Percentiles rank a stretch among this genome's conserved stretches.
phyloP scores from a whole-genome alignment of 2,888 invertebrate genomes.

The Agriopis aurantiaria region DNA sequence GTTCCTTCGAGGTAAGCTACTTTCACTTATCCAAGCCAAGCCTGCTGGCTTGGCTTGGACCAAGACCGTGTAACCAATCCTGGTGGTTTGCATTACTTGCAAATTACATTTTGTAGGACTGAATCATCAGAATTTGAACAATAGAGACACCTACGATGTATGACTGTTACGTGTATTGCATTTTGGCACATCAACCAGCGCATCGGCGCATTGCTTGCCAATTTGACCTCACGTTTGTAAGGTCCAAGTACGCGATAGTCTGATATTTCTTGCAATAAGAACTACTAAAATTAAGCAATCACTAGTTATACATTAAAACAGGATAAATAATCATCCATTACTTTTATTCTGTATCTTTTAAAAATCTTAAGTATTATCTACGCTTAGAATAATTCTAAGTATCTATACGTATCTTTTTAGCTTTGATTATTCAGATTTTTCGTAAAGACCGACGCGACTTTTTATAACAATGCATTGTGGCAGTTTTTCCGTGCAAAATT shows the following conservation, averaged over 20 bases:
- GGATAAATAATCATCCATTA: too few relatives aligned
- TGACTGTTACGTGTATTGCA: conserved; percentile 15
- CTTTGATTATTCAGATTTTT: too few relatives aligned
- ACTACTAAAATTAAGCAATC: not conserved
- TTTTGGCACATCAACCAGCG: not conserved
- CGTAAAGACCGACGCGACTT: too few relatives aligned
- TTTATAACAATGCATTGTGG: too few relatives aligned
- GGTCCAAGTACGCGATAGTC: not conserved
- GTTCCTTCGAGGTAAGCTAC: conserved; percentile 80
- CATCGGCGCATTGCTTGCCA: not conserved
- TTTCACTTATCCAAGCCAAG: conserved; percentile 74
- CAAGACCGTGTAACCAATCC: conserved; percentile 44
- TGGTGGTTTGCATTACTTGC: conserved; percentile 44
- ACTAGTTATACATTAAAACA: not conserved
- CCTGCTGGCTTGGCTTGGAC: too few relatives aligned
- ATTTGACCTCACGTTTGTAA: conserved; percentile 8
- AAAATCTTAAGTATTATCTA: too few relatives aligned
- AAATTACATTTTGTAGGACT: conserved; percentile 23
- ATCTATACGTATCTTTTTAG: too few relatives aligned
- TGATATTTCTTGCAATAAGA: not conserved
- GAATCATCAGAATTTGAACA: conserved; percentile 30
- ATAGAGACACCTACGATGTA: conserved; percentile 18
- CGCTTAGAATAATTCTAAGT: too few relatives aligned
- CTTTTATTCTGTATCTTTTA: not conserved
- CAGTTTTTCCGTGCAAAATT: too few relatives aligned